These are phyloP conservation scores for Xestobium rufovillosum DNA, from an alignment of 2,888 invertebrate genomes.

Conservation along the genomic window DNA sequence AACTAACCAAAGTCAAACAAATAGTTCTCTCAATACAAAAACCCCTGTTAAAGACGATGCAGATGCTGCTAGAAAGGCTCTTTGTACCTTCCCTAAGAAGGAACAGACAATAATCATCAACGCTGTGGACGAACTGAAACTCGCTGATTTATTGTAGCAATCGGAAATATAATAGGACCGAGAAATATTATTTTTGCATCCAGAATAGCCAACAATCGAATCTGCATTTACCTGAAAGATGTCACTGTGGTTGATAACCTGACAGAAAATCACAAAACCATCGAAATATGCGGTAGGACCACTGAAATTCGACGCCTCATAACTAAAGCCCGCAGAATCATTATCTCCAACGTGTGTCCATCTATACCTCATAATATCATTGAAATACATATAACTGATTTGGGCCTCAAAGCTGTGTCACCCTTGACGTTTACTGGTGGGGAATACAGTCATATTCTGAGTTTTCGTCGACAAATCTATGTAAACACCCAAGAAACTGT, in stretches of 20 bases:
- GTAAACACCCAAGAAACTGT: too few relatives aligned
- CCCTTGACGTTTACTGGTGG: background rate
- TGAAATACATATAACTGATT: constrained; percentile 3
- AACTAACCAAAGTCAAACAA: too few relatives aligned
- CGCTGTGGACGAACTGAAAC: constrained; percentile 10
- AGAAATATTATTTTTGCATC: constrained; percentile 14
- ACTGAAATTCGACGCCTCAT: constrained; percentile 4
- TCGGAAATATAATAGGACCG: constrained; percentile 12
- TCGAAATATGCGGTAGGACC: constrained; percentile 2
- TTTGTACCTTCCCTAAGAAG: too few relatives aligned
- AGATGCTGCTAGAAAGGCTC: too few relatives aligned
- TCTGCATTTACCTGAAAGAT: constrained; percentile 17
- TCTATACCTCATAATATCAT: constrained; percentile 10
- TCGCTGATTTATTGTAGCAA: constrained; percentile 9
- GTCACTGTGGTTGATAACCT: constrained; percentile 12
- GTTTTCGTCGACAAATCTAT: too few relatives aligned
- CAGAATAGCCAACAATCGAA: constrained; percentile 15
- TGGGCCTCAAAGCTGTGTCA: constrained; percentile 3
- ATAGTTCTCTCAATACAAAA: too few relatives aligned
- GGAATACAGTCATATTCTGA: constrained; percentile 4
- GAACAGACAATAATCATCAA: constrained; percentile 17
- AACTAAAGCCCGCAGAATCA: constrained; percentile 11
- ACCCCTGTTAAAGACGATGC: too few relatives aligned
- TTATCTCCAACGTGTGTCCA: constrained; percentile 6
- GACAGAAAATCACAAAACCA: constrained; percentile 7